Base-by-base conservation (phyloP, 2,113 vertebrate species). In the Vimba vimba region DNA sequence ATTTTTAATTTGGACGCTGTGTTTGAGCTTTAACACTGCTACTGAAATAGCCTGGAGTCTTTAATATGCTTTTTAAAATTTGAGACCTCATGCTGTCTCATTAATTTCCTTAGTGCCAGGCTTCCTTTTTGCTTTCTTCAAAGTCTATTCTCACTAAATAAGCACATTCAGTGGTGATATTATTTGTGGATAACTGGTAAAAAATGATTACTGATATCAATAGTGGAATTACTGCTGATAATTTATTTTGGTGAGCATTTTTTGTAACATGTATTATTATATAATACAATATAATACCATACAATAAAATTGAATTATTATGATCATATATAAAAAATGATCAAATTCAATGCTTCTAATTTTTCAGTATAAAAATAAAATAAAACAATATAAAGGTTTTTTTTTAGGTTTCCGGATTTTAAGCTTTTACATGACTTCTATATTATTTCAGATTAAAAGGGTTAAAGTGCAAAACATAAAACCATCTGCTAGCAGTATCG, bases 51-150 rank as follows among this genome's bases (percentile, higher is more conserved):
- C n/a, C 78, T 19, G n/a, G 36, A 80, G 36, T 64, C 59, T 66
- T 47, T 80, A 57, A 64, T 47, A 27, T 81, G 39, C 11, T 25
- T 13, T 45, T 66, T 81, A 6, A 81, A 81, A 66, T 66, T 45
- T 45, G 17, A 64, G 39, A 81, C 36, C 79, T 66, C 60, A 81
- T 43, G 77, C 79, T 30, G n/a, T 81, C n/a, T 47, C 79, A 30
- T 64, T 39, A 47, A 64, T 64, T 64, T 64, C 5, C 78, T 62
- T 15, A 15, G 21, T 45, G 57, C 78, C 33, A 62, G n/a, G 57
- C 25, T 25, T 43, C 6, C 57, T 17, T 79, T 62, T 43, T 45
- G 36, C 12, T 62, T 62, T 25, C 33, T 10, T 8, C 7, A 8
- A n/a, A 15, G 57, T 25, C 6, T 19, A 45, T 64, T 45, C 6